These are phyloP conservation scores for Mus musculus DNA, from an alignment of 2,113 vertebrate species.

Conservation along the genomic window GRCm39 chr14:63096001-63096500, in stretches of 20 bases:
- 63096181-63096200: too few species aligned
- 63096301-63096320: background rate
- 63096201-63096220: too few species aligned
- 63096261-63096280: too few species aligned
- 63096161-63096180: background rate
- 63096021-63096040: background rate
- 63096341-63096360: background rate
- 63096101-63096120: too few species aligned
- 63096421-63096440: too few species aligned
- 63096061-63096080: background rate
- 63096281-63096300: too few species aligned
- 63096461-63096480: too few species aligned
- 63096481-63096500: too few species aligned
- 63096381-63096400: slow-evolving; percentile 2
- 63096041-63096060: background rate
- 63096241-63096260: too few species aligned
- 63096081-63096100: background rate
- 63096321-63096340: background rate
- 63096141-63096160: background rate
- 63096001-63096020: background rate
- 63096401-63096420: background rate
- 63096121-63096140: background rate
- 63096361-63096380: background rate
- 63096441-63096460: too few species aligned
- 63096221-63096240: too few species aligned